Base-by-base conservation (phyloP, 2,113 vertebrate genomes). In the Callospermophilus lateralis region DNA sequence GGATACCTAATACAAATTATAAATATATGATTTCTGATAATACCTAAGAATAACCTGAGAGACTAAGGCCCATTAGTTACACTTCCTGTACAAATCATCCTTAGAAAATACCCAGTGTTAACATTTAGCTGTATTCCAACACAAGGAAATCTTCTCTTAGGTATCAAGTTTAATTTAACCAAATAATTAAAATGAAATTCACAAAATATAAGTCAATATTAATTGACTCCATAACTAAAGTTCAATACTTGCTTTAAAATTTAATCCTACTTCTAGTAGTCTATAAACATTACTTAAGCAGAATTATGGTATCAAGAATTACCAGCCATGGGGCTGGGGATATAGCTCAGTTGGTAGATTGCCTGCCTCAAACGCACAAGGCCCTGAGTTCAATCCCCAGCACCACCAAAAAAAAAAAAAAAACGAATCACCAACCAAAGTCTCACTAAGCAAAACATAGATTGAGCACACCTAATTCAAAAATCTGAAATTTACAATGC, bases 21-120 rank as follows among this genome's bases (percentile, higher is more conserved):
- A 81, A 95, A 65, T 53, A 77, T 16, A 58, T 86, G 55, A 87
- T 58, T 87, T 65, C n/a, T 94, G 24, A 85, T 45, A n/a, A 81
- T 70, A 85, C 39, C 10, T 76, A 81, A 77, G 45, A 53, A n/a
- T 34, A 51, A 86, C 34, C 34, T 61, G 10, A 42, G 68, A 81
- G 16, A 24, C 48, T 86, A 77, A 94, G 32, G 39, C 15, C 39
- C 48, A 89, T 48, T 6, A 68, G 61, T 89, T 81, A 81, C 9
- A 34, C 12, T 81, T 92, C 58, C 67, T 72, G n/a, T 77, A 39
- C 6, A 93, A 87, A 55, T 8, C 13, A 19, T 51, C 37, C n/a
- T 92, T 74, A 85, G 81, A 89, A 95, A 94, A 80, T 53, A 51
- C 45, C 70, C 45, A 61, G 26, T 39, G 68, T 76, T 63, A 86